Conservation (phyloP, 2,797 vertebrate species). For the Leucoraja ocellata region DNA sequence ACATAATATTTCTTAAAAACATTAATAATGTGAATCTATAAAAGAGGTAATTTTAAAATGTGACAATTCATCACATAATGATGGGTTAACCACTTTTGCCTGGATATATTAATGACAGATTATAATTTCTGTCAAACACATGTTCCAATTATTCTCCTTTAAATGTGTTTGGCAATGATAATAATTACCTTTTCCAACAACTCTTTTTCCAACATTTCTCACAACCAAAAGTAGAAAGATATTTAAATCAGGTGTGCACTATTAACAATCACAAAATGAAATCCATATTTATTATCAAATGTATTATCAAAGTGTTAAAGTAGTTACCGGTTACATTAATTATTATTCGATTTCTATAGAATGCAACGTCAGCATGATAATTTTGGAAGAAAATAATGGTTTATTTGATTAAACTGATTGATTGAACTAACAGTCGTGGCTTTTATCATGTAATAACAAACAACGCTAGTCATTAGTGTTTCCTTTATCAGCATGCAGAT, state of each 20-base stretch:
- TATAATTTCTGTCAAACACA: background rate
- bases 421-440: conserved; percentile 57
- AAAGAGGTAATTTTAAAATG: background rate
- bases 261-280: conserved; percentile 1
- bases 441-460: conserved; percentile 64
- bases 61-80: background rate
- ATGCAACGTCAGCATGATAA: conserved; percentile 49
- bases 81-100: background rate
- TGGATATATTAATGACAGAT: conserved; percentile 14
- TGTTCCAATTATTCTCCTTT: background rate
- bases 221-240: background rate
- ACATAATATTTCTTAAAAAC: background rate
- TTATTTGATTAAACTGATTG: conserved; percentile 72
- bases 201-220: background rate
- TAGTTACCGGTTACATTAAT: conserved; percentile 48
- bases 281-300: background rate
- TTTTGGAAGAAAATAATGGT: conserved; percentile 59
- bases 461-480: conserved; percentile 64
- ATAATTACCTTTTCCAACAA: background rate
- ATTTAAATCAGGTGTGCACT: background rate
- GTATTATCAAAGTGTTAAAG: conserved; percentile 40
- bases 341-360: conserved; percentile 49
- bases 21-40: background rate
- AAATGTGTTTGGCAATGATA: background rate
- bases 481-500: conserved; percentile 69